Conservation (phyloP, 1,140 invertebrate genomes). For the Drosophila ficusphila region DNA sequence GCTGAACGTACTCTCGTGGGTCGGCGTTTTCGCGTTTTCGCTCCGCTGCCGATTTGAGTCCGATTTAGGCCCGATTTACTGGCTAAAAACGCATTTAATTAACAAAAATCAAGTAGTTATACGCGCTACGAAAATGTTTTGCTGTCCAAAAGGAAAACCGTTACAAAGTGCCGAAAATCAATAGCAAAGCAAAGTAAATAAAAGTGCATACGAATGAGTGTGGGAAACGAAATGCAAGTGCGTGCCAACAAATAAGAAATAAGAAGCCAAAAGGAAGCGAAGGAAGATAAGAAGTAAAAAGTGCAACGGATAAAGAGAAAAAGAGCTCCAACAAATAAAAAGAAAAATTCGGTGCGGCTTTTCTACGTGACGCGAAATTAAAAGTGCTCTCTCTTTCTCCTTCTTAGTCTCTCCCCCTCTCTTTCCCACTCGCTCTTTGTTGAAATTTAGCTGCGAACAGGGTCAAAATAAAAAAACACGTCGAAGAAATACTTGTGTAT, state of each 20-base stretch:
- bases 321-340: slow-evolving; percentile 28
- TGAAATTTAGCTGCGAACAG: slow-evolving; percentile 59
- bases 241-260: slow-evolving; percentile 27
- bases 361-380: slow-evolving; percentile 74
- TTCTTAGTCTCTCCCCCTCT: neutral
- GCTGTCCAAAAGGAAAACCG: neutral
- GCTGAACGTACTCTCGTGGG: too few species aligned
- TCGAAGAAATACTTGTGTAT: slow-evolving; percentile 35
- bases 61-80: neutral
- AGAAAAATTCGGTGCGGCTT: slow-evolving; percentile 28
- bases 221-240: slow-evolving; percentile 41
- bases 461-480: slow-evolving; percentile 73
- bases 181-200: slow-evolving; percentile 78
- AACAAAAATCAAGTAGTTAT: neutral
- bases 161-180: slow-evolving; percentile 70
- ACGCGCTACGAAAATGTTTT: slow-evolving; percentile 4
- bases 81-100: slow-evolving; percentile 11
- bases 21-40: slow-evolving; percentile 21
- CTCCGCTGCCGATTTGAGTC: neutral
- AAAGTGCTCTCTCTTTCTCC: slow-evolving; percentile 47
- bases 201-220: slow-evolving; percentile 66
- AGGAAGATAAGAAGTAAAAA: slow-evolving; percentile 14
- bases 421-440: slow-evolving; percentile 24
- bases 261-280: slow-evolving; percentile 11
- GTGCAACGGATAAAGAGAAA: slow-evolving; percentile 16